Base-by-base conservation (phyloP, 2,797 vertebrate genomes). In the Tenualosa thibaudeaui region DNA sequence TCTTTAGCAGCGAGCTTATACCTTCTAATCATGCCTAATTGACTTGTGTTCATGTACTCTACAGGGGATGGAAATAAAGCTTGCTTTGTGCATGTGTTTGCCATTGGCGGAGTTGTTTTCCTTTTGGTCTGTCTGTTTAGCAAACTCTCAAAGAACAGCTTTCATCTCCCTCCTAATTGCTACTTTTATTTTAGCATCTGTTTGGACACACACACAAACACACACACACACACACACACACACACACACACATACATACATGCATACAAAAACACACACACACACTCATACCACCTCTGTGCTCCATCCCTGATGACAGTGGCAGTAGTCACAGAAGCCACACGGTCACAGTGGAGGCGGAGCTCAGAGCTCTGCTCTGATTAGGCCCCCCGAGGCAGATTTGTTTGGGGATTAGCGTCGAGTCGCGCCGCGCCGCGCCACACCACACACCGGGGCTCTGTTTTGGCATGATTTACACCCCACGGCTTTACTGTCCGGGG, bases 321-420 rank as follows among this genome's bases (percentile, higher is more conserved):
- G 68, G 68, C 68, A 75, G 13, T 13, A 43, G 68, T 13, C 68
- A 12, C 68, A 58, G 22, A 75, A 75, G 51, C 51, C 51, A 2
- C 51, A 0, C 13, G 17, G 68, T 26, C 68, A 8, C 24, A 31
- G 26, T 40, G 62, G 26, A 68, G 1, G 19, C 58, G 8, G 58
- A 24, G 62, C 62, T 19, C 37, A 15, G 31, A 0, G 31, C 37
- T 5, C 31, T 9, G 1, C 15, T 13, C 37, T 75, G 68, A 75
- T 75, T 75, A 75, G 68, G 68, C 37, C 68, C 37, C 68, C 17
- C 15, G 68, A 75, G 68, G 68, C 68, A 75, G 7, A 75, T 40
- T 40, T 75, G 31, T 19, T 5, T 12, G 68, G 68, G 37, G 68
- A 75, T 75, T 75, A 75, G 68, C 68, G 13, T 71, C 7, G 31